Conservation (phyloP, 2,888 invertebrate species). For the Camptogramma bilineatum region DNA sequence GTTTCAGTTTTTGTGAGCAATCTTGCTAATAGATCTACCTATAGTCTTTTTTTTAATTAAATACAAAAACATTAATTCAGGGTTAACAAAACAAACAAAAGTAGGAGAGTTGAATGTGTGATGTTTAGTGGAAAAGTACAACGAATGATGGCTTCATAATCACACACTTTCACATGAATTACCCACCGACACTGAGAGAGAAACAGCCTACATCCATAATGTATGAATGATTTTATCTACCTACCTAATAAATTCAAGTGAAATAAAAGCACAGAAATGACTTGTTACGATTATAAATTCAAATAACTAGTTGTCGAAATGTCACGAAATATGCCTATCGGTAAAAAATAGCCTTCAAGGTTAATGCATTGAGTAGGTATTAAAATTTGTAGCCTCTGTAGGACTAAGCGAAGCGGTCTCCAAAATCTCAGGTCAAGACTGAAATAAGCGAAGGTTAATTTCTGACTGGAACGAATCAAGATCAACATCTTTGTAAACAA, state of each 20-base stretch:
- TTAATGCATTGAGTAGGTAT: neutral
- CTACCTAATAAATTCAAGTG: slow-evolving; percentile 7
- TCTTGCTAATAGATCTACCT: too few relatives aligned
- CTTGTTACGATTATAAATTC: neutral
- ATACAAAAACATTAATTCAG: too few relatives aligned
- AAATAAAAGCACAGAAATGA: neutral
- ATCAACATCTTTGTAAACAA: slow-evolving; percentile 3
- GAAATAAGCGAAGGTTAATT: slow-evolving; percentile 3
- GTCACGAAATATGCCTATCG: neutral
- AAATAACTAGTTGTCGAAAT: neutral
- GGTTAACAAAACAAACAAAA: too few relatives aligned
- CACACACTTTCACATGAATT: slow-evolving; percentile 32
- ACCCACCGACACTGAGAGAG: slow-evolving; percentile 19
- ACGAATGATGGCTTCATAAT: slow-evolving; percentile 24
- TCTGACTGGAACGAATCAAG: slow-evolving; percentile 3
- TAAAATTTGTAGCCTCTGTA: neutral
- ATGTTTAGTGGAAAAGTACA: slow-evolving; percentile 14
- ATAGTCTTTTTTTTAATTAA: too few relatives aligned
- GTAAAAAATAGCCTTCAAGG: neutral
- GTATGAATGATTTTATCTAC: slow-evolving; percentile 1
- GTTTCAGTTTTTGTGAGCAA: too few relatives aligned
- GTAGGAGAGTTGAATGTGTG: too few relatives aligned
- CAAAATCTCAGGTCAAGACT: slow-evolving; percentile 7
- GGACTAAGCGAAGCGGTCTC: neutral
- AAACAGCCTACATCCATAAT: slow-evolving; percentile 23